Percentiles rank a stretch among this genome's conserved stretches.
phyloP scores from a whole-genome alignment of 2,888 invertebrate genomes.

The Dryomyza anilis region DNA sequence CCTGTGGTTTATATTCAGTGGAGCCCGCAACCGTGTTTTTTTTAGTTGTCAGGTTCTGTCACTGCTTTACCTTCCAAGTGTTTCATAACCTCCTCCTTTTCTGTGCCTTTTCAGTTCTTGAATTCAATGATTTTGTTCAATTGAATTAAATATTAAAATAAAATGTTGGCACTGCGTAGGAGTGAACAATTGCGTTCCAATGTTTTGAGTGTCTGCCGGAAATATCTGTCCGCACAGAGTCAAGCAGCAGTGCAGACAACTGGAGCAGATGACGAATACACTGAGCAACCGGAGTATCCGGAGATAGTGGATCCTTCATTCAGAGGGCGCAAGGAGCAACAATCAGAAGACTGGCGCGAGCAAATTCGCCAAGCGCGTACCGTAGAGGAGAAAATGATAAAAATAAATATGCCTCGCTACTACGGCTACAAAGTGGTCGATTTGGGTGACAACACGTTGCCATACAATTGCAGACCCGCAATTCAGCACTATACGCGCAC shows the following conservation, averaged over 20 bases:
- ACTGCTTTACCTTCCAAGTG: too few relatives aligned
- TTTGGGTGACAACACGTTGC: conserved; percentile 66
- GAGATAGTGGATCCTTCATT: conserved; percentile 64
- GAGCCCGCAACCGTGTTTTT: too few relatives aligned
- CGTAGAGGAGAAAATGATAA: conserved; percentile 83
- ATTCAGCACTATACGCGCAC: conserved; percentile 81
- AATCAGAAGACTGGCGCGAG: conserved; percentile 63
- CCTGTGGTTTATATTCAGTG: too few relatives aligned
- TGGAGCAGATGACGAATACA: conserved; percentile 40
- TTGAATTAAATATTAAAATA: background rate
- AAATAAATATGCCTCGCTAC: conserved; percentile 80
- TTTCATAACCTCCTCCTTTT: background rate
- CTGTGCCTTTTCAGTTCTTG: background rate
- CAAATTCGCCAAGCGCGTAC: conserved; percentile 71
- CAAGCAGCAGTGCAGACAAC: conserved; percentile 20
- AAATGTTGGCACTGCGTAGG: conserved; percentile 41
- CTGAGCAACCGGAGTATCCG: conserved; percentile 49
- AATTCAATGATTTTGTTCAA: background rate
- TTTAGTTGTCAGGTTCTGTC: too few relatives aligned
- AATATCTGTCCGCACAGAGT: conserved; percentile 16
- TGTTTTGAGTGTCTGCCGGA: conserved; percentile 23
- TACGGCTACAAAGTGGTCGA: conserved; percentile 76
- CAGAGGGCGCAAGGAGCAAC: conserved; percentile 63
- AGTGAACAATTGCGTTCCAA: conserved; percentile 37
- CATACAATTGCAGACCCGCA: conserved; percentile 73